phyloP scores from a whole-genome alignment of 2,797 vertebrate species.

The Sebastes kiyomatsui region DNA sequence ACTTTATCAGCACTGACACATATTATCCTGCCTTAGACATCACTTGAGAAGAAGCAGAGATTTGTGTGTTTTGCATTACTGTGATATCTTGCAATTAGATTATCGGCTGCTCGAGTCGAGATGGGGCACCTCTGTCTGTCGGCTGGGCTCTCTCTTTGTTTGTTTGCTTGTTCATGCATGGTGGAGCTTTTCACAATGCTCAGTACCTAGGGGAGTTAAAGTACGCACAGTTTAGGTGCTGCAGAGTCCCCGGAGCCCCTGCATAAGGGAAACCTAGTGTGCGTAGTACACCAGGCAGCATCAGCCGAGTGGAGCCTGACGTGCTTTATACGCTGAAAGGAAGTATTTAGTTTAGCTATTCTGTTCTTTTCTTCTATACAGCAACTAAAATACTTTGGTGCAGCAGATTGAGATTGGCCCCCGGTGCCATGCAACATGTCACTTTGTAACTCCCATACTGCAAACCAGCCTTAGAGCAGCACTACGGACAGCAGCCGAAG shows the following conservation, averaged over 20 bases:
- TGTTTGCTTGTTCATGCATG: conserved; percentile 27
- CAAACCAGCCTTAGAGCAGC: no score
- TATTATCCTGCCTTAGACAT: neutral
- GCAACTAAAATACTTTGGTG: neutral
- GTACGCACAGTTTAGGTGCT: conserved; percentile 17
- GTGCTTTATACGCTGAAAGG: neutral
- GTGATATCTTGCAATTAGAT: neutral
- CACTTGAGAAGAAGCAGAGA: neutral
- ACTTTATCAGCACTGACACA: neutral
- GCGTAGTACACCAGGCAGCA: conserved; percentile 5
- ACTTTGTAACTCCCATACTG: no score
- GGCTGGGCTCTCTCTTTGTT: conserved; percentile 1
- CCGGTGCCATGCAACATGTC: no score
- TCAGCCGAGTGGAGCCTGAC: conserved; percentile 1
- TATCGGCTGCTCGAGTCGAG: neutral
- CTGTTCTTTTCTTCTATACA: neutral
- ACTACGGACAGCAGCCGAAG: no score
- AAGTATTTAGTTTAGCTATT: neutral
- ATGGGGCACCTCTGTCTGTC: neutral
- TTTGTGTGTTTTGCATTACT: neutral
- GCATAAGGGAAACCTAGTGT: neutral
- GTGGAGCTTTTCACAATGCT: conserved; percentile 20
- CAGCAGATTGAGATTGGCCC: no score
- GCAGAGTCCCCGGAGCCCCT: conserved; percentile 15
- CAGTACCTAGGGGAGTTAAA: conserved; percentile 14